A percentile compares a stretch with the other conserved stretches of the same genome.
phyloP scores from a whole-genome alignment of 1,140 invertebrate genomes.

The Dinothrombium tinctorium region DNA sequence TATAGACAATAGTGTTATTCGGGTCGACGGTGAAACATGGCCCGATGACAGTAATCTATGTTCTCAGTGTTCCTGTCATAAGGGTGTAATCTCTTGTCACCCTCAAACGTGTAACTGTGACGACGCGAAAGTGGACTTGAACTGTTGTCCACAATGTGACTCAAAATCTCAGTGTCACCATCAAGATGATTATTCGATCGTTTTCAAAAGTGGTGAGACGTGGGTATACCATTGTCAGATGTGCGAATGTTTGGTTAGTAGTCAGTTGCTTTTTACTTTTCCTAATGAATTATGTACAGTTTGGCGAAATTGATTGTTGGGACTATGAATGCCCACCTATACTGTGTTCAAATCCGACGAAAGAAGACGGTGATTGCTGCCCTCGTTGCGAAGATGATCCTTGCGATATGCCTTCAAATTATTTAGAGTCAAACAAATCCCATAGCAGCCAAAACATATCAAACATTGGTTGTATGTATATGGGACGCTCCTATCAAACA shows the following conservation, averaged over 20 bases:
- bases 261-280: neutral
- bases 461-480: slow-evolving; percentile 20
- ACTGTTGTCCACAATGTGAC: slow-evolving; percentile 15
- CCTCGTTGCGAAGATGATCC: slow-evolving; percentile 39
- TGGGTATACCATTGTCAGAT: slow-evolving; percentile 16
- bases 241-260: slow-evolving; percentile 16
- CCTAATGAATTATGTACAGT: slow-evolving; percentile 22
- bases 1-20: neutral
- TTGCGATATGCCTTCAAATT: slow-evolving; percentile 14
- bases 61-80: slow-evolving; percentile 11
- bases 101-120: slow-evolving; percentile 13
- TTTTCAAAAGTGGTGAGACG: slow-evolving; percentile 14
- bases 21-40: slow-evolving; percentile 2
- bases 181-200: slow-evolving; percentile 10
- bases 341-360: slow-evolving; percentile 37
- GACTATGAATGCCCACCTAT: slow-evolving; percentile 51
- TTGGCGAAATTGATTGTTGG: slow-evolving; percentile 71
- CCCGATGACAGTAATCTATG: slow-evolving; percentile 4
- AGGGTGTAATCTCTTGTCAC: slow-evolving; percentile 13
- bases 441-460: too few species aligned
- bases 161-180: slow-evolving; percentile 11
- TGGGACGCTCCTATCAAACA: slow-evolving; percentile 31
- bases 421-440: neutral
- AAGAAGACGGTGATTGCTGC: slow-evolving; percentile 38
- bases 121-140: slow-evolving; percentile 8